These are phyloP conservation scores for Spisula subtruncata DNA, from an alignment of 2,888 invertebrate genomes.

Conservation along the genomic window DNA sequence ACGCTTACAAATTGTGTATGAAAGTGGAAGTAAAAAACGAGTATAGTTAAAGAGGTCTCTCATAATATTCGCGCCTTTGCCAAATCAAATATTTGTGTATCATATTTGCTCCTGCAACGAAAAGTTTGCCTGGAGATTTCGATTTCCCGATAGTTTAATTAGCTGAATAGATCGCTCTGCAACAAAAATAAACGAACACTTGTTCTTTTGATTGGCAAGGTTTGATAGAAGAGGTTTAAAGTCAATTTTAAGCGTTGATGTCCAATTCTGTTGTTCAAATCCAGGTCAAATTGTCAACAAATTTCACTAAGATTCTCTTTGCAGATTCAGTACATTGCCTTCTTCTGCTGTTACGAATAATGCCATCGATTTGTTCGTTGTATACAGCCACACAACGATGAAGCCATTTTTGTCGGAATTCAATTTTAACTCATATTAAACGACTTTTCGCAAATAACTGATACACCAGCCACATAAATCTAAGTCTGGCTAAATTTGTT, in stretches of 20 bases:
- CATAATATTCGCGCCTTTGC: not conserved
- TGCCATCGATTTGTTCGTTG: too few species aligned
- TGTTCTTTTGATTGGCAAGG: not conserved
- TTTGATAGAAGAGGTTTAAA: not conserved
- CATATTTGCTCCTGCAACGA: not conserved
- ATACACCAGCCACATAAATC: too few species aligned
- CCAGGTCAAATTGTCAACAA: not conserved
- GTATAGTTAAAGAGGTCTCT: conserved; percentile 1
- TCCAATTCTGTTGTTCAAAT: not conserved
- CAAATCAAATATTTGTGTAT: conserved; percentile 7
- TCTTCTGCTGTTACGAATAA: too few species aligned
- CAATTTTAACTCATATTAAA: too few species aligned
- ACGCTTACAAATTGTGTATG: not conserved
- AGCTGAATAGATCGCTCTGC: not conserved
- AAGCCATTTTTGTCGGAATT: too few species aligned
- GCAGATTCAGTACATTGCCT: too few species aligned
- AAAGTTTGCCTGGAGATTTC: not conserved
- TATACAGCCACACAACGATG: too few species aligned
- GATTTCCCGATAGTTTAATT: not conserved
- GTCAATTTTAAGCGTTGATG: not conserved
- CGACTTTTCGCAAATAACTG: too few species aligned
- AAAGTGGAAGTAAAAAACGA: not conserved
- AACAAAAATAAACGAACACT: not conserved
- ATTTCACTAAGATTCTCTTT: too few species aligned
- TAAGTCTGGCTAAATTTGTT: too few species aligned